phyloP scores from a whole-genome alignment of 1,140 invertebrate genomes.

The Aphidius ervi region DNA sequence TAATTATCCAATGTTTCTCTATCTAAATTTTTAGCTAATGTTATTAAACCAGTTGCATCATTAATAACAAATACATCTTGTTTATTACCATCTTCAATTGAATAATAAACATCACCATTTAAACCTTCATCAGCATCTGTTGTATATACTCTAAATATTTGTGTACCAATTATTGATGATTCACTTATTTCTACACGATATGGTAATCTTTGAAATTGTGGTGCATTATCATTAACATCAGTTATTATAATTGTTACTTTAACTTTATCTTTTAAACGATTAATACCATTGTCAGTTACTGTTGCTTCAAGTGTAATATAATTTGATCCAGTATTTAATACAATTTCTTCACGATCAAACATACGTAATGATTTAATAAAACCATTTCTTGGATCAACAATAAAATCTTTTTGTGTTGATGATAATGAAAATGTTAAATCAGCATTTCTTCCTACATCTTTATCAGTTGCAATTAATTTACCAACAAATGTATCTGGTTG shows the following conservation, averaged over 20 bases:
- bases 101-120: conserved; percentile 88
- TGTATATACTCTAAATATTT: conserved; percentile 79
- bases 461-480: conserved; percentile 82
- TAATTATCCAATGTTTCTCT: conserved; percentile 80
- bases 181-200: conserved; percentile 85
- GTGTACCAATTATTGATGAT: conserved; percentile 69
- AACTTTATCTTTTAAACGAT: conserved; percentile 77
- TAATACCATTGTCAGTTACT: conserved; percentile 82
- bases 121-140: conserved; percentile 84
- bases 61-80: conserved; percentile 79
- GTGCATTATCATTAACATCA: conserved; percentile 91
- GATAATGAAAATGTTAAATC: conserved; percentile 84
- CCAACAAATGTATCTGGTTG: conserved; percentile 85
- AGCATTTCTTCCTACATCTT: conserved; percentile 86
- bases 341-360: conserved; percentile 83
- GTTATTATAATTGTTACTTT: conserved; percentile 82
- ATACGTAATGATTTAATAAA: conserved; percentile 81
- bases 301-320: conserved; percentile 78
- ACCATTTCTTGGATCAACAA: conserved; percentile 84
- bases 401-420: conserved; percentile 75
- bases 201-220: conserved; percentile 75
- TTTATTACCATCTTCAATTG: conserved; percentile 74
- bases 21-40: conserved; percentile 72
- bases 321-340: conserved; percentile 70
- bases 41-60: conserved; percentile 82